These are phyloP conservation scores for Ischnus inquisitorius DNA, from an alignment of 2,888 invertebrate genomes.

Conservation along the genomic window DNA sequence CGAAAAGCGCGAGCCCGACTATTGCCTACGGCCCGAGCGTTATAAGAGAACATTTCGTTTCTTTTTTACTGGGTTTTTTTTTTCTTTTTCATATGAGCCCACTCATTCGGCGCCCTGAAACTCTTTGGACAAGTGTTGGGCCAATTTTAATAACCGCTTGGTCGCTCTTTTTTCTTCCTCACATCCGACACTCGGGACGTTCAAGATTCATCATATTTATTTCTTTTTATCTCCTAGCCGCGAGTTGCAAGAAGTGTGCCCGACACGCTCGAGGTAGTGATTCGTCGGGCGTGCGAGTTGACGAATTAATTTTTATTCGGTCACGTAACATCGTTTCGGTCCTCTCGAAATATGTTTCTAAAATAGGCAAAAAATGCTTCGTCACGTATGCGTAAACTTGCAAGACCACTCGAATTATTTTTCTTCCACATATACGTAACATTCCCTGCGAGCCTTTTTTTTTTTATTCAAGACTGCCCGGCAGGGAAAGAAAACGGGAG, in stretches of 20 bases:
- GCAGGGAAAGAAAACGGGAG: no score
- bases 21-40: conserved; percentile 40
- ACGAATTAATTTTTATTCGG: conserved; percentile 42
- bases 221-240: conserved; percentile 18
- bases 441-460: background rate
- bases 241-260: conserved; percentile 23
- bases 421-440: conserved; percentile 1
- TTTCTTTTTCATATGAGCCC: conserved; percentile 59
- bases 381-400: background rate
- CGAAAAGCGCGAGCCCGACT: conserved; percentile 59
- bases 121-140: conserved; percentile 56
- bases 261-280: conserved; percentile 58
- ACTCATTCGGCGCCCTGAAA: conserved; percentile 63
- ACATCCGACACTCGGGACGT: conserved; percentile 28
- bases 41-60: conserved; percentile 52
- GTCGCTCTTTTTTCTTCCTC: conserved; percentile 20
- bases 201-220: conserved; percentile 51
- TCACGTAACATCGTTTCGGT: conserved; percentile 3
- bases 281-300: conserved; percentile 50
- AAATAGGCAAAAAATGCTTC: background rate
- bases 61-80: conserved; percentile 38
- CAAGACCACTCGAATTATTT: conserved; percentile 31
- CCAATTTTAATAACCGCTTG: conserved; percentile 64
- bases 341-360: conserved; percentile 7
- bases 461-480: no score